Evolutionary conservation across 1,140 invertebrate genomes (phyloP).

Genomic region (Adoxophyes honmai): DNA sequence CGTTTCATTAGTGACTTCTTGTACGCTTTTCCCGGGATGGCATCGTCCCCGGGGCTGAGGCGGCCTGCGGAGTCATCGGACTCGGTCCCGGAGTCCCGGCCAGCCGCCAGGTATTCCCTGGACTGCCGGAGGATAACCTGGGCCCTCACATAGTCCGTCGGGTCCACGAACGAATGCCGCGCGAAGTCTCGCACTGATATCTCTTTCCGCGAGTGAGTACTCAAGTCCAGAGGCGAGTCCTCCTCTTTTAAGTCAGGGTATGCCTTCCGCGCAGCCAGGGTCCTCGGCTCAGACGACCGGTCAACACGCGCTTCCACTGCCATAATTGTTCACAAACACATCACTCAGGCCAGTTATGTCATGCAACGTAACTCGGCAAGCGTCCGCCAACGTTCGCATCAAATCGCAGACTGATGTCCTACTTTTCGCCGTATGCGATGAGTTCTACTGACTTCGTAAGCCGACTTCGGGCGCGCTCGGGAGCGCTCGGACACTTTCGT

Average conservation of each 20-base stretch:
- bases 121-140: slow-evolving; percentile 69
- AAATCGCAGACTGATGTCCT: slow-evolving; percentile 69
- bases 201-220: slow-evolving; percentile 71
- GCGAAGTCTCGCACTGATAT: slow-evolving; percentile 72
- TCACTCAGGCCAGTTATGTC: slow-evolving; percentile 67
- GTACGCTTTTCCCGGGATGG: slow-evolving; percentile 85
- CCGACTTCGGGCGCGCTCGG: slow-evolving; percentile 65
- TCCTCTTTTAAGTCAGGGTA: slow-evolving; percentile 70
- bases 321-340: slow-evolving; percentile 67
- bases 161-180: slow-evolving; percentile 61
- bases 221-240: slow-evolving; percentile 80
- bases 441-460: slow-evolving; percentile 76
- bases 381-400: slow-evolving; percentile 64
- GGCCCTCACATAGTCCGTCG: slow-evolving; percentile 64
- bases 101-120: slow-evolving; percentile 79
- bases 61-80: slow-evolving; percentile 85
- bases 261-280: slow-evolving; percentile 68
- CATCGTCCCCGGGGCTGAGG: slow-evolving; percentile 76
- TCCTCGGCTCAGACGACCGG: slow-evolving; percentile 54
- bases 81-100: slow-evolving; percentile 83
- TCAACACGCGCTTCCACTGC: slow-evolving; percentile 61
- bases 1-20: slow-evolving; percentile 93
- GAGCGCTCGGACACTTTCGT: slow-evolving; percentile 72
- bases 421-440: slow-evolving; percentile 51
- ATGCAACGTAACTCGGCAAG: slow-evolving; percentile 56